Evolutionary conservation across 2,797 vertebrate genomes (phyloP).

Genomic region (Phylloscopus collybita): DNA sequence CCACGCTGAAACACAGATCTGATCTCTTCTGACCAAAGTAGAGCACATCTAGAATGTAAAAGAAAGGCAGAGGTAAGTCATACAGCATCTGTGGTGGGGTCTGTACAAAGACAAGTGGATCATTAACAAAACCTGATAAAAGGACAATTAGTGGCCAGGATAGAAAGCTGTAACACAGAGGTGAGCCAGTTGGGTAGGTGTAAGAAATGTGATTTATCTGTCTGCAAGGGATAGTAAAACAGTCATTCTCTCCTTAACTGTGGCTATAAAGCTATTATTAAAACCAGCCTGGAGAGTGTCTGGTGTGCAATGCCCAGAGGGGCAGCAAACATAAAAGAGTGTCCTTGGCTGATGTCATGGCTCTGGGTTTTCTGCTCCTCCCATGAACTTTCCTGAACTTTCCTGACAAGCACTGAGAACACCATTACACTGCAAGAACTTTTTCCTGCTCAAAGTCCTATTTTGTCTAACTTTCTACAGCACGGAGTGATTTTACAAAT

Average conservation of each 20-base stretch:
- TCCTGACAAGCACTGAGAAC: neutral
- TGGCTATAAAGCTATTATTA: neutral
- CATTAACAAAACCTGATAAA: neutral
- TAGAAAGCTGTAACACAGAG: neutral
- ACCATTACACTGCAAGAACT: neutral
- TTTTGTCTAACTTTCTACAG: neutral
- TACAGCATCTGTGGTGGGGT: neutral
- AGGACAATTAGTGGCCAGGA: neutral
- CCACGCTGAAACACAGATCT: neutral
- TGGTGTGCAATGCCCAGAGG: neutral
- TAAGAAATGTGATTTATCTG: neutral
- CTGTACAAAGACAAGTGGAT: rapidly evolving
- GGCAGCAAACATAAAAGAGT: neutral
- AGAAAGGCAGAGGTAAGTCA: neutral
- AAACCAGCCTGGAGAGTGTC: neutral
- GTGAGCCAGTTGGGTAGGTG: neutral
- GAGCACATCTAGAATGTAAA: neutral
- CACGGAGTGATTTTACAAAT: neutral
- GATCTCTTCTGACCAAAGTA: neutral
- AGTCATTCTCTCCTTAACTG: neutral
- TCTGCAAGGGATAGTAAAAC: neutral
- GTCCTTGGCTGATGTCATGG: neutral
- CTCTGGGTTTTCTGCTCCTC: neutral
- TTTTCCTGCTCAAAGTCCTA: neutral
- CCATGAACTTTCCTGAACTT: neutral